phyloP scores from a whole-genome alignment of 2,113 vertebrate genomes.

The Oreochromis spilurus region DNA sequence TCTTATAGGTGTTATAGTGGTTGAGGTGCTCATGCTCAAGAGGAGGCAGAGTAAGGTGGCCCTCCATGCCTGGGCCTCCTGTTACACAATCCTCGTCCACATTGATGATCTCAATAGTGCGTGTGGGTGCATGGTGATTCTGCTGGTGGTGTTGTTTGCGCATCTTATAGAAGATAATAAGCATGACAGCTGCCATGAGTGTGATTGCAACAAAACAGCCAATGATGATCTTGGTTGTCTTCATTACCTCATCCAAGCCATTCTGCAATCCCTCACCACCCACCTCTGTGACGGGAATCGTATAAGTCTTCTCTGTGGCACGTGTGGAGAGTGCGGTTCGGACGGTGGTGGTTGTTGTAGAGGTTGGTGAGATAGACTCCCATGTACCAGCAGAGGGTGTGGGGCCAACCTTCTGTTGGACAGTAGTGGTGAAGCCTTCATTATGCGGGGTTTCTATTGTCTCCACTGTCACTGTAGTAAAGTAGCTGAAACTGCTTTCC shows the following conservation, averaged over 20 bases:
- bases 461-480: slow-evolving; percentile 97
- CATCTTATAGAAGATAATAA: slow-evolving; percentile 99
- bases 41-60: slow-evolving; percentile 93
- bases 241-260: slow-evolving; percentile 98
- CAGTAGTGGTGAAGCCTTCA: slow-evolving; percentile 87
- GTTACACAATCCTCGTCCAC: slow-evolving; percentile 96
- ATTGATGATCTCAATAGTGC: slow-evolving; percentile 98
- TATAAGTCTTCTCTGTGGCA: slow-evolving; percentile 89
- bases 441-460: slow-evolving; percentile 93
- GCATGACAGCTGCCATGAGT: slow-evolving; percentile 98
- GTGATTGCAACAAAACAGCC: slow-evolving; percentile 99
- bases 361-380: slow-evolving; percentile 83
- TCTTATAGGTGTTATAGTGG: slow-evolving; percentile 97
- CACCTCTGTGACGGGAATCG: slow-evolving; percentile 86
- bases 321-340: slow-evolving; percentile 86
- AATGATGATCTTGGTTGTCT: slow-evolving; percentile 99
- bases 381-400: slow-evolving; percentile 85
- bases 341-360: slow-evolving; percentile 83
- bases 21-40: slow-evolving; percentile 99
- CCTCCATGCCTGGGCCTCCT: slow-evolving; percentile 88
- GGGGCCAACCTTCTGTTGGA: slow-evolving; percentile 85
- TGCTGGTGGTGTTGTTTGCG: slow-evolving; percentile 98
- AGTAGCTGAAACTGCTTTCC: slow-evolving; percentile 92
- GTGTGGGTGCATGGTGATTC: slow-evolving; percentile 90
- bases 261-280: slow-evolving; percentile 82